These are phyloP conservation scores for Haemorhous mexicanus DNA, from an alignment of 2,113 vertebrate genomes.

Conservation along the genomic window DNA sequence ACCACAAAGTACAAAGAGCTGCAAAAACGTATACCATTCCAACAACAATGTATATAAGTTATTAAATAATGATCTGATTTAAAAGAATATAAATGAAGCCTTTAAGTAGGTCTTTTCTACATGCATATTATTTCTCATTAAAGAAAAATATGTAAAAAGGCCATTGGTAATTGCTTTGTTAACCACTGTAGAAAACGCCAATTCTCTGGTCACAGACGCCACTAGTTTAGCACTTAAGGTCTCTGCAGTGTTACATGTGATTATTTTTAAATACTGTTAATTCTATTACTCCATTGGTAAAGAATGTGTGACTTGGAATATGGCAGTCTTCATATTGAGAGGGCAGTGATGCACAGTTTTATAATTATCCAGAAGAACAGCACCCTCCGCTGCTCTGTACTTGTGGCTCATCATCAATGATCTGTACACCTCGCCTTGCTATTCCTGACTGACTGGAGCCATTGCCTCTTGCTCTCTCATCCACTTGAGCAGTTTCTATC, in stretches of 20 bases:
- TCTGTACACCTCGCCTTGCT: slow-evolving; percentile 91
- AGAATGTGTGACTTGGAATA: slow-evolving; percentile 79
- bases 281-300: slow-evolving; percentile 80
- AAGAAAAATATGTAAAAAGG: slow-evolving; percentile 84
- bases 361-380: slow-evolving; percentile 90
- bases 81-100: slow-evolving; percentile 86
- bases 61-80: slow-evolving; percentile 90
- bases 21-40: slow-evolving; percentile 81
- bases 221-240: slow-evolving; percentile 86
- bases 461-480: slow-evolving; percentile 90
- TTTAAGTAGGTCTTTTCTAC: slow-evolving; percentile 87
- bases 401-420: slow-evolving; percentile 93
- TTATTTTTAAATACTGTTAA: slow-evolving; percentile 83
- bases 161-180: slow-evolving; percentile 85
- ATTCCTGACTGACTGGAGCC: slow-evolving; percentile 83
- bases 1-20: slow-evolving; percentile 83
- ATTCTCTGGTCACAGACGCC: slow-evolving; percentile 81
- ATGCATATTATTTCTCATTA: slow-evolving; percentile 84
- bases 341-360: slow-evolving; percentile 78
- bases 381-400: slow-evolving; percentile 85
- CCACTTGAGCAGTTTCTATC: slow-evolving; percentile 95
- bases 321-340: slow-evolving; percentile 80
- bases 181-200: slow-evolving; percentile 84
- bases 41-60: slow-evolving; percentile 86
- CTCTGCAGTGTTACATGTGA: slow-evolving; percentile 81